Base-by-base conservation (phyloP, 2,113 vertebrate species). In the Athene cunicularia region DNA sequence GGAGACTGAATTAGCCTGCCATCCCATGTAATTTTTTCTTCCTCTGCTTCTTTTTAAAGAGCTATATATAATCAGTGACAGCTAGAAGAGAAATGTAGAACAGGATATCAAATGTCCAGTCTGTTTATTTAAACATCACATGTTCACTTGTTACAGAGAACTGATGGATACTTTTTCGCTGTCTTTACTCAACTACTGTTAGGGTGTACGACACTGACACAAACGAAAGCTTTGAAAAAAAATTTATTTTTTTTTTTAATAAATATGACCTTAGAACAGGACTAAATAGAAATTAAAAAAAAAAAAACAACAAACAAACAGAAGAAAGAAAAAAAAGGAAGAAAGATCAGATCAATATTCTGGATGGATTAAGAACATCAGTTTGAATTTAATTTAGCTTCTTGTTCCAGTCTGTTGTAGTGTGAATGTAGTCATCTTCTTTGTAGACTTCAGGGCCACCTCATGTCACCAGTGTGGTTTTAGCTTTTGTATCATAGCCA, bases 251-350 rank as follows among this genome's bases (percentile, higher is more conserved):
- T 41, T 68, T 63, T 45, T 32, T 55, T 76, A 37, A 37, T 55
- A 63, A 92, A 56, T 30, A 12, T 10, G 11, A 74, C 10, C 7
- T 90, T 56, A 62, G 0, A 11, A 50, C 23, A 83, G 16, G 37
- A 73, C 14, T 39, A 85, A 86, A 56, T 9, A 50, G 9, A n/a
- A 33, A 21, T 37, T 37, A 37, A 24, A 14, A 19, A 23, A 11
- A 26, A 33, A 20, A n/a, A 50, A 26, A 37, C 17, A 15, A 35
- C 14, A 5, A 16, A 21, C 7, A 12, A 30, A 14, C 16, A 27
- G 4, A 6, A 39, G 39, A 2, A 4, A 4, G 9, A 27, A 19
- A 9, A 14, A 23, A 16, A 1, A 24, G 11, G 2, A n/a, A 20
- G 12, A 35, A 43, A 67, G 7, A 32, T 39, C 5, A 39, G 28